Evolutionary conservation across 2,113 vertebrate genomes (phyloP).

Genomic region (Astur gentilis): DNA sequence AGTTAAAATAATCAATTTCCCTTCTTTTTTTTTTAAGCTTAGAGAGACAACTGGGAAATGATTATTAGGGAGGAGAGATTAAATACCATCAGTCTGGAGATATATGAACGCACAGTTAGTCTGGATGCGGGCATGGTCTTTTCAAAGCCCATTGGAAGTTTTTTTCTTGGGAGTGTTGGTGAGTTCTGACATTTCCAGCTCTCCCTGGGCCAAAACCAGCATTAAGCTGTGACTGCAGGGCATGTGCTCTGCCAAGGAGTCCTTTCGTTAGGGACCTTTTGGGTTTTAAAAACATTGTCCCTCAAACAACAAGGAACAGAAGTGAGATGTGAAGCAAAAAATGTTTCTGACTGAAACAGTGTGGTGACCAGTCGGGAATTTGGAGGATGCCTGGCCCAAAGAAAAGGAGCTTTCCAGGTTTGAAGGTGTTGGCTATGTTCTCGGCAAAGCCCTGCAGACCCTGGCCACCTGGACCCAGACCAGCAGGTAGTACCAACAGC

Average conservation of each 20-base stretch:
- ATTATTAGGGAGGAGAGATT: background rate
- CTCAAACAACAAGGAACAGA: background rate
- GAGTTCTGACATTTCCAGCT: background rate
- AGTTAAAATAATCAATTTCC: background rate
- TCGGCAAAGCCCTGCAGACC: background rate
- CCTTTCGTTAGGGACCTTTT: background rate
- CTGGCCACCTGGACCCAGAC: background rate
- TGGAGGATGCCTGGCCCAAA: background rate
- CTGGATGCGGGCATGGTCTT: background rate
- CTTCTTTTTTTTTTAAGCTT: background rate
- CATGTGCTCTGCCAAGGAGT: background rate
- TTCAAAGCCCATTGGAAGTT: background rate
- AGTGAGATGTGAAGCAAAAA: background rate
- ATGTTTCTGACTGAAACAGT: background rate
- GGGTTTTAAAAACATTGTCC: background rate
- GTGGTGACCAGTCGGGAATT: rapidly evolving
- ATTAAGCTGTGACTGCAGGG: background rate
- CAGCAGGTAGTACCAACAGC: background rate
- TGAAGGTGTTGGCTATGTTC: background rate
- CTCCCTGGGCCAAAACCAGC: background rate
- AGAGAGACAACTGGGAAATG: background rate
- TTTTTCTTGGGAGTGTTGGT: background rate
- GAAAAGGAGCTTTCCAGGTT: background rate
- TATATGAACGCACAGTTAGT: background rate
- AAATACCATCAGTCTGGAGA: background rate